Evolutionary conservation across 1,140 invertebrate genomes (phyloP).

Genomic region (Drosophila kohkoa): DNA sequence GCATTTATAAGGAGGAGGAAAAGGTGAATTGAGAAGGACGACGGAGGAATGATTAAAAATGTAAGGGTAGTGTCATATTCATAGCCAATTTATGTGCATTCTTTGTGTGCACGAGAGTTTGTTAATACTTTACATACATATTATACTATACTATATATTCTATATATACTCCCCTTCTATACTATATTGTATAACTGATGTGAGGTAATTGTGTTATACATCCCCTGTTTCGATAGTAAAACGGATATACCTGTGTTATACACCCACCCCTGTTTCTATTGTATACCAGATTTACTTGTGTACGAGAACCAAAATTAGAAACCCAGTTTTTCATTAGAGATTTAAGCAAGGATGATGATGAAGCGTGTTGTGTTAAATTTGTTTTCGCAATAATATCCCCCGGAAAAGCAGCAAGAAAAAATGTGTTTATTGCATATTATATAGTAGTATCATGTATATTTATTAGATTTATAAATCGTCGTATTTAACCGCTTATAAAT

Average conservation of each 20-base stretch:
- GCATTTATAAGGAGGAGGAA: slow-evolving; percentile 32
- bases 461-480: slow-evolving; percentile 61
- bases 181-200: slow-evolving; percentile 17
- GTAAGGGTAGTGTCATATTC: slow-evolving; percentile 57
- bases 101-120: slow-evolving; percentile 45
- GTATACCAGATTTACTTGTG: slow-evolving; percentile 17
- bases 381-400: slow-evolving; percentile 22
- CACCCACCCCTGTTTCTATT: not conserved
- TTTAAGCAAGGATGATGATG: slow-evolving; percentile 32
- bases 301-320: slow-evolving; percentile 30
- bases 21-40: slow-evolving; percentile 1
- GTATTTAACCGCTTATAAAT: slow-evolving; percentile 48
- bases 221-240: not conserved
- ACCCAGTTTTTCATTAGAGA: slow-evolving; percentile 58
- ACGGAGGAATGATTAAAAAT: slow-evolving; percentile 23
- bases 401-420: slow-evolving; percentile 33
- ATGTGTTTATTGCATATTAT: slow-evolving; percentile 42
- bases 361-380: slow-evolving; percentile 31
- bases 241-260: not conserved
- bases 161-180: slow-evolving; percentile 26
- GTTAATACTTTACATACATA: slow-evolving; percentile 41
- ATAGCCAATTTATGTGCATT: slow-evolving; percentile 49
- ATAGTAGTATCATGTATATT: slow-evolving; percentile 49
- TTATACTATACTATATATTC: slow-evolving; percentile 15
- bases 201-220: slow-evolving; percentile 7